phyloP scores from a whole-genome alignment of 2,888 invertebrate genomes.

The Folsomia manolachei region DNA sequence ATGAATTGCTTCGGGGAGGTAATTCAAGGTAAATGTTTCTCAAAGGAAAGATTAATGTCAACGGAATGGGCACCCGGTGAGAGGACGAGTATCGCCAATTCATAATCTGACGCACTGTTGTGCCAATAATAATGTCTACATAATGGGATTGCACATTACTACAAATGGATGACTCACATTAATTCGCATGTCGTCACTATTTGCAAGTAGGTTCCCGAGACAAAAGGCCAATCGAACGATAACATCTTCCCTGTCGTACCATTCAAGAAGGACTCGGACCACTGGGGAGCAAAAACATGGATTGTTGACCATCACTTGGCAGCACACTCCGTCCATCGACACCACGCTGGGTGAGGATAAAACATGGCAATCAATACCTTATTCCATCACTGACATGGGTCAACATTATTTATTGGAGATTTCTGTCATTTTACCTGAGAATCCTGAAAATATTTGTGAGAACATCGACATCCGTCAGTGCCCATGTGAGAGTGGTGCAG shows the following conservation, averaged over 20 bases:
- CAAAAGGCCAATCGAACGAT: slow-evolving; percentile 47
- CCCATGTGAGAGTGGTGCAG: slow-evolving; percentile 45
- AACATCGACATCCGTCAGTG: slow-evolving; percentile 48
- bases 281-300: slow-evolving; percentile 35
- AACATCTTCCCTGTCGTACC: slow-evolving; percentile 47
- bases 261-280: slow-evolving; percentile 41
- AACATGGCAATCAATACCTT: too few relatives aligned
- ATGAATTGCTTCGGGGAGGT: too few relatives aligned
- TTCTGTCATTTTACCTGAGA: slow-evolving; percentile 44
- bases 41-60: not conserved
- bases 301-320: slow-evolving; percentile 40
- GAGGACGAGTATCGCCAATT: not conserved
- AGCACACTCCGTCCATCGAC: slow-evolving; percentile 41
- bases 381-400: too few relatives aligned
- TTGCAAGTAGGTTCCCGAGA: slow-evolving; percentile 48
- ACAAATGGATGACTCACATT: slow-evolving; percentile 24
- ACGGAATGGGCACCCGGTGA: not conserved
- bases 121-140: not conserved
- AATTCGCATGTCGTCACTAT: slow-evolving; percentile 44
- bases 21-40: too few relatives aligned
- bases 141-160: not conserved
- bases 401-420: too few relatives aligned
- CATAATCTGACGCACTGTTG: too few relatives aligned
- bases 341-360: too few relatives aligned
- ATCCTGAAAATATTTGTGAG: slow-evolving; percentile 48